Conservation (phyloP, 1,140 invertebrate genomes). For the Hyposmocoma kahamanoa region DNA sequence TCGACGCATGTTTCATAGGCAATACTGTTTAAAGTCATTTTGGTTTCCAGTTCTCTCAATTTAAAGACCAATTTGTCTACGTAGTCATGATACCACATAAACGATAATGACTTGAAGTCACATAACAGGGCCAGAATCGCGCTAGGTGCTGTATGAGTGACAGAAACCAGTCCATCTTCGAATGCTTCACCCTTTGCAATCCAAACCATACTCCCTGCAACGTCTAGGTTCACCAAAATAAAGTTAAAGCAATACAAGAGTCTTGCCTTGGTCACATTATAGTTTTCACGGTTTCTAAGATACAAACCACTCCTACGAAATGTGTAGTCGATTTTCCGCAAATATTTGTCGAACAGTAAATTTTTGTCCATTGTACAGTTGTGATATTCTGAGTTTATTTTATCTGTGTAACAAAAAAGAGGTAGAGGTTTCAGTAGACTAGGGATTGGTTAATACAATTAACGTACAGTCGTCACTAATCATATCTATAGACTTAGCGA, state of each 20-base stretch:
- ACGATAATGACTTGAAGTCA: constrained; percentile 14
- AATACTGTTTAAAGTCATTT: constrained; percentile 2
- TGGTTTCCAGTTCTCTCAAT: constrained; percentile 12
- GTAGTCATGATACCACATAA: constrained; percentile 10
- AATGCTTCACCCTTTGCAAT: constrained; percentile 11
- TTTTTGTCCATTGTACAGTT: too few species aligned
- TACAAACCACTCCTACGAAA: constrained; percentile 17
- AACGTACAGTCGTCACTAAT: too few species aligned
- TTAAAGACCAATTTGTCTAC: constrained; percentile 14
- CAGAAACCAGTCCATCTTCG: constrained; percentile 16
- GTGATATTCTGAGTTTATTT: too few species aligned
- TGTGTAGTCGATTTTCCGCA: constrained; percentile 18
- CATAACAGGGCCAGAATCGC: constrained; percentile 12
- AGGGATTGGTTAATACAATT: too few species aligned
- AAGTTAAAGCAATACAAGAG: constrained; percentile 14
- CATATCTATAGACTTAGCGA: too few species aligned
- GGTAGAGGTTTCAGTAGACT: too few species aligned
- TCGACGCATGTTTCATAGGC: constrained; percentile 11
- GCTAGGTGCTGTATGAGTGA: constrained; percentile 26
- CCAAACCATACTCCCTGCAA: constrained; percentile 13
- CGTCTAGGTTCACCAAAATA: constrained; percentile 24
- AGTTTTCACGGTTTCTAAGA: constrained; percentile 11
- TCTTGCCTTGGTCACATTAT: background rate
- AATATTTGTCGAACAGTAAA: constrained; percentile 18
- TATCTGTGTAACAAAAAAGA: too few species aligned